phyloP scores from a whole-genome alignment of 2,113 vertebrate genomes.

The Podarcis muralis region DNA sequence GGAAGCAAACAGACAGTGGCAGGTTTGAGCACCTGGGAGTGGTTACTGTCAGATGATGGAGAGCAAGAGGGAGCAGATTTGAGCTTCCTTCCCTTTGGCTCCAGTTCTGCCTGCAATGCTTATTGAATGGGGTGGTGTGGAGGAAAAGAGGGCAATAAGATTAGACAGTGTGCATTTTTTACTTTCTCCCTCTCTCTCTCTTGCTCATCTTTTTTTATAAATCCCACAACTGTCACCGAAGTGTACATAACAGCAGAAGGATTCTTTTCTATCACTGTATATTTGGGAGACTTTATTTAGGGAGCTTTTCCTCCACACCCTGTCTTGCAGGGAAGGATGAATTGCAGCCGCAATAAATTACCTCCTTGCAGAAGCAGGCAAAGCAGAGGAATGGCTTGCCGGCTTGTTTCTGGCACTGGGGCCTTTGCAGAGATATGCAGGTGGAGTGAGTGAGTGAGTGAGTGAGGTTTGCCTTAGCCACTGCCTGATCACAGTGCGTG shows the following conservation, averaged over 20 bases:
- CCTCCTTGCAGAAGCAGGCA: neutral
- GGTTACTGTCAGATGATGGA: neutral
- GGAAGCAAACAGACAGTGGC: no score
- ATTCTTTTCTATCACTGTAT: neutral
- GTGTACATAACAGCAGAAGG: slow-evolving; percentile 6
- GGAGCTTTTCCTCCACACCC: slow-evolving; percentile 5
- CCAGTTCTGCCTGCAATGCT: neutral
- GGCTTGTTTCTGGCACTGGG: fast-evolving
- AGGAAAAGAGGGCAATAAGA: neutral
- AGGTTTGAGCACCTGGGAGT: neutral
- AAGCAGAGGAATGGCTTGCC: fast-evolving
- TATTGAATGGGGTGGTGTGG: no score
- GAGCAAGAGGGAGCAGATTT: neutral
- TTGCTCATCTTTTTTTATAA: neutral
- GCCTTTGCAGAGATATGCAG: fast-evolving
- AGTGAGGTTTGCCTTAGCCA: neutral
- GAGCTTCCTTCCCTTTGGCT: neutral
- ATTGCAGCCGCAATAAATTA: neutral
- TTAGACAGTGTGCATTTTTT: neutral
- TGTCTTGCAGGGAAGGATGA: neutral
- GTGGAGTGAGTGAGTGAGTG: neutral
- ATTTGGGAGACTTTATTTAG: neutral
- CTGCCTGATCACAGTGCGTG: neutral
- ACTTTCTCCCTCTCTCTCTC: neutral
- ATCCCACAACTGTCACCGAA: neutral